These are phyloP conservation scores for Neoniphon sammara DNA, from an alignment of 2,797 vertebrate species.

Conservation along the genomic window DNA sequence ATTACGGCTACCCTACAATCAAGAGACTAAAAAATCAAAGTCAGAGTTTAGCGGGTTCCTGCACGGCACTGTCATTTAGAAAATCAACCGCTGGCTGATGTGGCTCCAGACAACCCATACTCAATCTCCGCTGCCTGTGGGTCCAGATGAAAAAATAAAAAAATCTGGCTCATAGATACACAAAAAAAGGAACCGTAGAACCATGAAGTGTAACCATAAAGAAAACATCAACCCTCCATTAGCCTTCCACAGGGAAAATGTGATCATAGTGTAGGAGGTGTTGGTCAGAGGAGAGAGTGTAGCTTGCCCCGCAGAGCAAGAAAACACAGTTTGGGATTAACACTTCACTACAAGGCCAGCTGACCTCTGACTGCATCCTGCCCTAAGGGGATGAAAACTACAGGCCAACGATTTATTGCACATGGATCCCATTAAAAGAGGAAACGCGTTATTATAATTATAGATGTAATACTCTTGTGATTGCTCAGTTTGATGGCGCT, in stretches of 20 bases:
- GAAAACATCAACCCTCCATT: constrained; percentile 49
- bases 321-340: constrained; percentile 48
- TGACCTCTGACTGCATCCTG: constrained; percentile 1
- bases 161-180: constrained; percentile 20
- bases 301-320: constrained; percentile 12
- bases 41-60: constrained; percentile 39
- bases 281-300: constrained; percentile 32
- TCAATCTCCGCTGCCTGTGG: constrained; percentile 23
- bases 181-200: constrained; percentile 33
- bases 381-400: neutral
- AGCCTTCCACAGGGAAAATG: constrained; percentile 41
- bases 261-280: constrained; percentile 45
- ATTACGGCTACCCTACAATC: constrained; percentile 67
- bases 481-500: neutral
- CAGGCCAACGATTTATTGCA: neutral
- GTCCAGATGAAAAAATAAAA: constrained; percentile 15
- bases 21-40: constrained; percentile 67
- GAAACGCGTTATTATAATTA: constrained; percentile 27
- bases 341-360: constrained; percentile 24
- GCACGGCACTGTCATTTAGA: constrained; percentile 59
- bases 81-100: constrained; percentile 57
- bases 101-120: constrained; percentile 50
- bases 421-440: constrained; percentile 19
- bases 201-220: constrained; percentile 37
- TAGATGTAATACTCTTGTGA: neutral